Percentiles rank a stretch among this genome's conserved stretches.
phyloP scores from a whole-genome alignment of 2,797 vertebrate genomes.

The Lepilemur septentrionalis region DNA sequence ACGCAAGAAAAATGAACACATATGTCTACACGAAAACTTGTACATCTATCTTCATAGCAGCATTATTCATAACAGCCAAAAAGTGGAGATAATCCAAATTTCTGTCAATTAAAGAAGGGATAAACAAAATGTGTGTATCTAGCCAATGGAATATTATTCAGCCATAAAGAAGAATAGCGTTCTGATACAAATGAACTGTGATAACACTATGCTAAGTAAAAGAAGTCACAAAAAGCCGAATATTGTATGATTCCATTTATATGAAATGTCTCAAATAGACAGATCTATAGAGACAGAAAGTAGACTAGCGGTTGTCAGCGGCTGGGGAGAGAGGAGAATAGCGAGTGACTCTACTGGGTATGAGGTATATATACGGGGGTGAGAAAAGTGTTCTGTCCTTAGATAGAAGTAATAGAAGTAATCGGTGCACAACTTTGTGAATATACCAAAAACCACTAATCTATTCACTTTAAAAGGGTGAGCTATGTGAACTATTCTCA shows the following conservation, averaged over 20 bases:
- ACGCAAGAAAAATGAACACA: background rate
- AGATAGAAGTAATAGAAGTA: background rate
- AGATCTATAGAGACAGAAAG: background rate
- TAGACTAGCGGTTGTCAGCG: background rate
- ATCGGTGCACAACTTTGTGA: background rate
- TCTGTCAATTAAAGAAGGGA: background rate
- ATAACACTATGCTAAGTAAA: background rate
- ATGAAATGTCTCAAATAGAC: background rate
- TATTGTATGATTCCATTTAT: background rate
- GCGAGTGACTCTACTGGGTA: background rate
- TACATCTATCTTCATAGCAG: background rate
- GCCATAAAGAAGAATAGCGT: background rate
- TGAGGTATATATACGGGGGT: background rate
- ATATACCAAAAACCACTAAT: background rate
- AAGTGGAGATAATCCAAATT: background rate
- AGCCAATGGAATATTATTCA: background rate
- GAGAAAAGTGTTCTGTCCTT: background rate
- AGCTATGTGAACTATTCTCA: background rate
- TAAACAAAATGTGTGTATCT: background rate
- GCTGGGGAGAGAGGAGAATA: background rate
- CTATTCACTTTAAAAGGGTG: background rate
- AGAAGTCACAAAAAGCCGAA: background rate
- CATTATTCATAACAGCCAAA: background rate
- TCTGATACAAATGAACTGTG: background rate
- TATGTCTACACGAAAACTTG: background rate